Base-by-base conservation (phyloP, 2,888 invertebrate genomes). In the Rhyacophila evoluta region DNA sequence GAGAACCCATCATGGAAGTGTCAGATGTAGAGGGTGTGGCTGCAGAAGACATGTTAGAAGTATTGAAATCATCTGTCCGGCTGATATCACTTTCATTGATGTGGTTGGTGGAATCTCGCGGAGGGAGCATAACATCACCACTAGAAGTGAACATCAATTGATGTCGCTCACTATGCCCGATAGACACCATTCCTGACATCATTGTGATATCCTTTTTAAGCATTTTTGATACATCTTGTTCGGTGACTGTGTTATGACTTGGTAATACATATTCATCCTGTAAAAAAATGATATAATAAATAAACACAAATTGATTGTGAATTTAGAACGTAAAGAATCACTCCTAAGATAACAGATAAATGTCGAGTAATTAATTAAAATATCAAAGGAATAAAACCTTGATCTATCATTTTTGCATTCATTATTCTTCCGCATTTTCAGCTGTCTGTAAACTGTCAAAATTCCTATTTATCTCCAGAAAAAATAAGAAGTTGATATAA, bases 171-270 rank as follows among this genome's bases (percentile, higher is more conserved):
- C 89, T 87, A 84, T 90, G 90, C 0, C 89, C 89, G 36, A 88
- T 89, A 19, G 89, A 87, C 6, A 89, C 89, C 88, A 88, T 89
- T 19, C 90, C 90, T 0, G 89, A 89, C 87, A 89, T 89, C 55
- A 89, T 87, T 1, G 70, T 70, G 0, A 88, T 87, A 83, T 85
- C 88, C 85, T 38, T 36, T 41, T 79, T 76, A 11, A 70, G 15
- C 10, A 36, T 70, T 36, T 76, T 74, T 8, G n/a, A 15, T n/a
- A 27, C 27, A 10, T 73, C 67, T 33, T 78, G 76, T 33, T 75
- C 78, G 15, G 37, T 41, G 38, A 71, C 68, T 39, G 74, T 28
- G 39, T 36, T 15, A 25, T 77, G 79, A n/a, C 79, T 77, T 12
- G 82, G 81, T 12, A 81, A 74, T 38, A 80, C 79, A n/a, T 81